These are phyloP conservation scores for Silurus lanzhouensis DNA, from an alignment of 2,797 vertebrate species.

Conservation along the genomic window DNA sequence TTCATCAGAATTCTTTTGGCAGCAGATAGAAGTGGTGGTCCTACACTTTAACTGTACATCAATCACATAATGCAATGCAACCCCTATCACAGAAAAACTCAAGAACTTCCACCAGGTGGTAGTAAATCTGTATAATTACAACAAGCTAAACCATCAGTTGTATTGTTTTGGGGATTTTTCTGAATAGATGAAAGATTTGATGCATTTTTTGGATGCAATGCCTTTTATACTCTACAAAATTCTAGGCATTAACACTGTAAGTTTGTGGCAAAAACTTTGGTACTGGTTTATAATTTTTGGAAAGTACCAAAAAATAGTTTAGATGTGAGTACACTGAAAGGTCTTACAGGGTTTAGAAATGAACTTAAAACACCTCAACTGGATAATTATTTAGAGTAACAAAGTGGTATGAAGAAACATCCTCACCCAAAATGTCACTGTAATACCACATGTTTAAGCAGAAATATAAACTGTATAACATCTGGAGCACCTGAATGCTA, in stretches of 20 bases:
- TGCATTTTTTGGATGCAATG: neutral
- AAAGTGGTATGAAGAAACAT: neutral
- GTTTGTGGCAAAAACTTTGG: neutral
- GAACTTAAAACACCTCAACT: neutral
- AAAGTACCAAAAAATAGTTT: neutral
- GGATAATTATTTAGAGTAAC: conserved; percentile 15
- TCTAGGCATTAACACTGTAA: neutral
- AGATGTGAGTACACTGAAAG: neutral
- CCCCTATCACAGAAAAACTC: neutral
- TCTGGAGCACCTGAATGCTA: conserved; percentile 4
- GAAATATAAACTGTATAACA: conserved; percentile 24
- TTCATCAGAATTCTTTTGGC: neutral
- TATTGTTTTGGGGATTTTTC: too few species aligned
- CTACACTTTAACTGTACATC: neutral
- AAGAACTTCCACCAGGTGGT: conserved; percentile 26
- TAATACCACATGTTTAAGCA: conserved; percentile 21
- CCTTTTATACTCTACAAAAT: neutral
- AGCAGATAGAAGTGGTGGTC: neutral
- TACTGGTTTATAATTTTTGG: neutral
- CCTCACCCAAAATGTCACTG: neutral
- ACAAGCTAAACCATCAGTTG: neutral
- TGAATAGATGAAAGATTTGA: neutral
- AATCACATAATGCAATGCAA: too few species aligned
- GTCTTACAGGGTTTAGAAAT: neutral
- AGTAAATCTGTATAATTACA: conserved; percentile 7